Evolutionary conservation across 1,140 invertebrate genomes (phyloP), one percentile per base, ranked within the genome.

Genomic region (Streblospio benedicti): DNA sequence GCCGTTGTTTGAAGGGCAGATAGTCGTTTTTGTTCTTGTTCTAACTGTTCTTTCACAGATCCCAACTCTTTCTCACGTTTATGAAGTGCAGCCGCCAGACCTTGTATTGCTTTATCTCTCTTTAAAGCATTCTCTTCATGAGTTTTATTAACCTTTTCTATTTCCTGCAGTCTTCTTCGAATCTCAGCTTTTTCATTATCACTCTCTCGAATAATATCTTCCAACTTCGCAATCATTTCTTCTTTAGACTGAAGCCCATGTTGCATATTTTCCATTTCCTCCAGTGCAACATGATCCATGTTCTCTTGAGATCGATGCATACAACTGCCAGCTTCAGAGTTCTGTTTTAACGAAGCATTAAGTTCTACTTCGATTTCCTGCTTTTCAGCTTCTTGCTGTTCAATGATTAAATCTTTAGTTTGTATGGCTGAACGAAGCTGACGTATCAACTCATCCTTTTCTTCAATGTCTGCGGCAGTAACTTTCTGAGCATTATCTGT

Each of bases 141-240:
- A 33, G 60, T 41, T 51, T 44, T 61, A 56, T 35, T 38, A 44
- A 38, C 54, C 47, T 9, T 51, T 16, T 31, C 67, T 38, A 44
- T 59, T 57, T 16, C 61, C 30, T 31, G 66, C 57, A 9, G 51
- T 62, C 9, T 53, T 50, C 14, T 30, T 23, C 14, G 16, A 20
- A 27, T 50, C 60, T 63, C 69, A 59, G 66, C 63, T 27, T 61
- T 65, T 20, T 65, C 60, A 12, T 62, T 33, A 38, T 67, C 67
- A 32, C 57, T 63, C 6, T 51, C 33, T 23, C 63, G 57, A 30
- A 70, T 41, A 14, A 65, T 31, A 53, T 68, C 65, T 60, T 72
- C 66, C 28, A 72, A 51, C 59, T 63, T 66, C 70, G 70, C 43
- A 28, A 65, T 61, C 31, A 25, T 33, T 60, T 61, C 59, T n/a